These are phyloP conservation scores for Lethenteron reissneri DNA, from an alignment of 2,113 vertebrate species.

Conservation along the genomic window DNA sequence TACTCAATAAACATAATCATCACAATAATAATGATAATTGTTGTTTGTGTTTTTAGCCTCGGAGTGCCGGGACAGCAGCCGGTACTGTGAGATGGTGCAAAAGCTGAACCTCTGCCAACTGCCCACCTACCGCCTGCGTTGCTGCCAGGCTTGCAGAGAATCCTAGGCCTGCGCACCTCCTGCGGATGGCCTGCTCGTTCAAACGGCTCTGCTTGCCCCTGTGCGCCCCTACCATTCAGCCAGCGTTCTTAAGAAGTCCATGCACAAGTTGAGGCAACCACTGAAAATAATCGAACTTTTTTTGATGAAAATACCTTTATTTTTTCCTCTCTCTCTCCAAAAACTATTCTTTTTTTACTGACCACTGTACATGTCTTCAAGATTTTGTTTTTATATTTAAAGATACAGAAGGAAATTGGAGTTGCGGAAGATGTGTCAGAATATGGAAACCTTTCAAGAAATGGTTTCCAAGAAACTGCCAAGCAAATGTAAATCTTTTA, in stretches of 20 bases:
- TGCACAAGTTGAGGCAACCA: no score
- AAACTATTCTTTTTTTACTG: no score
- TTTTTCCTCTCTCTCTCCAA: background rate
- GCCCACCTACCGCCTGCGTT: slow-evolving; percentile 61
- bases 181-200: background rate
- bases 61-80: slow-evolving; percentile 70
- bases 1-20: slow-evolving; percentile 12
- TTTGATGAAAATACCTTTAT: background rate
- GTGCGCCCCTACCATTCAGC: background rate
- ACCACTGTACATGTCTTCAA: no score
- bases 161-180: slow-evolving; percentile 27
- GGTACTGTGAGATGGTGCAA: slow-evolving; percentile 80
- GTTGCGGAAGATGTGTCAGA: no score
- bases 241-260: slow-evolving; percentile 4
- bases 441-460: no score
- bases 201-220: background rate
- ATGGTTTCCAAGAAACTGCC: no score
- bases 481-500: no score
- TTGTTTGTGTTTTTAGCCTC: slow-evolving; percentile 22
- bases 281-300: background rate
- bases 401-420: no score
- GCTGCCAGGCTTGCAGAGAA: slow-evolving; percentile 64
- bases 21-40: background rate
- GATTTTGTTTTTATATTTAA: no score
- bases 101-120: slow-evolving; percentile 74